These are phyloP conservation scores for Scomber scombrus DNA, from an alignment of 2,113 vertebrate genomes.

Conservation along the genomic window DNA sequence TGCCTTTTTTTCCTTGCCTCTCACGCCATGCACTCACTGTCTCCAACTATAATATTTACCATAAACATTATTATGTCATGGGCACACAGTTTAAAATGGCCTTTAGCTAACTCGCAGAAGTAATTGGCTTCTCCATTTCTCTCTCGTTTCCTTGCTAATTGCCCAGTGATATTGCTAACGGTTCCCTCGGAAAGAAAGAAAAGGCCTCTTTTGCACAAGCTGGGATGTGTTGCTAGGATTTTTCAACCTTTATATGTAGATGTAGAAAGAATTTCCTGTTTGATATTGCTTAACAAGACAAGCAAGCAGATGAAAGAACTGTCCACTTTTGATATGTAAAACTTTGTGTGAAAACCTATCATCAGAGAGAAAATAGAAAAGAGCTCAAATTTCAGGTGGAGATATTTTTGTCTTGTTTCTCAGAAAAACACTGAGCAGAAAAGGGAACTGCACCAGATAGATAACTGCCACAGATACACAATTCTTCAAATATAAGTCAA, in stretches of 20 bases:
- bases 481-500: slow-evolving; percentile 27
- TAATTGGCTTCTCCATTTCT: slow-evolving; percentile 90
- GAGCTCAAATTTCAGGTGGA: slow-evolving; percentile 73
- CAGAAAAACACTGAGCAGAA: slow-evolving; percentile 56
- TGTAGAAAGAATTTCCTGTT: slow-evolving; percentile 69
- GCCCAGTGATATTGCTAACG: slow-evolving; percentile 86
- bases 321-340: slow-evolving; percentile 78
- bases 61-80: slow-evolving; percentile 93
- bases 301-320: slow-evolving; percentile 67
- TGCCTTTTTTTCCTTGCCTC: slow-evolving; percentile 83
- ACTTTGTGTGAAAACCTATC: slow-evolving; percentile 69
- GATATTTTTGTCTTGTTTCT: slow-evolving; percentile 73
- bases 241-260: slow-evolving; percentile 72
- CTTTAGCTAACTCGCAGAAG: slow-evolving; percentile 89
- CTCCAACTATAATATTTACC: slow-evolving; percentile 91
- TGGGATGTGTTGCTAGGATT: slow-evolving; percentile 75
- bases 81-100: slow-evolving; percentile 92
- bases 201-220: slow-evolving; percentile 78
- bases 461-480: slow-evolving; percentile 31
- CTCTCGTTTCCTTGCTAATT: slow-evolving; percentile 89
- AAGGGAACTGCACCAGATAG: slow-evolving; percentile 22
- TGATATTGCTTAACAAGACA: slow-evolving; percentile 78
- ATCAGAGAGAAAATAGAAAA: slow-evolving; percentile 69
- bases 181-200: slow-evolving; percentile 81
- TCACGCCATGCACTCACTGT: slow-evolving; percentile 88